Conservation (phyloP, 1,140 invertebrate species). For the Bombus vancouverensis region DNA sequence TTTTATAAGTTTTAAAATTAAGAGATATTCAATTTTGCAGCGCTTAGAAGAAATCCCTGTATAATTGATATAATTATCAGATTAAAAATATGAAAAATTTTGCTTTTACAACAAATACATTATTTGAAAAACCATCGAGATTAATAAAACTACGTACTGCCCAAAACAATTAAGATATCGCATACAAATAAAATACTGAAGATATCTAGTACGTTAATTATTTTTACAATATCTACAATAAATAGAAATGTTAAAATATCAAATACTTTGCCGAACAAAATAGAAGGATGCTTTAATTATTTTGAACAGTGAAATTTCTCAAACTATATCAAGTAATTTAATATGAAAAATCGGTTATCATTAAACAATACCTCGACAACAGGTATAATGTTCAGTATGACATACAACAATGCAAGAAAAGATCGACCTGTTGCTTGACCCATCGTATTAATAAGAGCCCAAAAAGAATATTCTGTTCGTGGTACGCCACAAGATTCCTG, state of each 20-base stretch:
- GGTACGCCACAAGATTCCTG: conserved; percentile 73
- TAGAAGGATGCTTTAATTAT: not conserved
- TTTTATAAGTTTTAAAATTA: not conserved
- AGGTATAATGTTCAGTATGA: conserved; percentile 73
- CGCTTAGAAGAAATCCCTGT: not conserved
- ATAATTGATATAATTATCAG: not conserved
- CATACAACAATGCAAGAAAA: conserved; percentile 72
- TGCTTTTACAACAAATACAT: no score
- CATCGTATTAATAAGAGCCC: conserved; percentile 73
- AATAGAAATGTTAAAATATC: not conserved
- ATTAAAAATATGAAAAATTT: not conserved
- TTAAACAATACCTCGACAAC: conserved; percentile 69
- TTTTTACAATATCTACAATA: no score
- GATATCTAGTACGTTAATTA: no score
- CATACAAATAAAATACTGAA: not conserved
- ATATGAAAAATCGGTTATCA: not conserved
- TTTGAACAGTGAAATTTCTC: not conserved
- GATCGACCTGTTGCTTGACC: conserved; percentile 73
- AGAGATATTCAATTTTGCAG: not conserved
- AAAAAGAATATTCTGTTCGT: conserved; percentile 72
- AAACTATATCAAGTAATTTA: not conserved
- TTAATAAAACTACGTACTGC: not conserved
- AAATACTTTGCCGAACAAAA: not conserved
- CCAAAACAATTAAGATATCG: not conserved
- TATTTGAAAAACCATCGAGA: not conserved